phyloP scores from a whole-genome alignment of 1,140 invertebrate genomes.

The Pogonus chalceus region DNA sequence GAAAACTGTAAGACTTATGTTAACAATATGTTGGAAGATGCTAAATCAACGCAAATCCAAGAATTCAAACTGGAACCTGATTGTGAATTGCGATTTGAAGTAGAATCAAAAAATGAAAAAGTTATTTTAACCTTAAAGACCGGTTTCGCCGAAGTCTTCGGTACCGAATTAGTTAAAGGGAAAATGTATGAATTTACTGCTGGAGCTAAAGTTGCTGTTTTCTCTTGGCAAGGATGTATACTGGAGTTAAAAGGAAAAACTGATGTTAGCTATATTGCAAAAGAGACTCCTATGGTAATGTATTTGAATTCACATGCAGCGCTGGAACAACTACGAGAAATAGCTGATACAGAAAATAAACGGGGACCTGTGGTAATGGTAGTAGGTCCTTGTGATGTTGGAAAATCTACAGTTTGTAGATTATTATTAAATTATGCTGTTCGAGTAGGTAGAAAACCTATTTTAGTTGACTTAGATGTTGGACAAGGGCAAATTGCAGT shows the following conservation, averaged over 20 bases:
- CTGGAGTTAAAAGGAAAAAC: slow-evolving; percentile 75
- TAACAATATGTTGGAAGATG: slow-evolving; percentile 13
- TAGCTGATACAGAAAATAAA: slow-evolving; percentile 61
- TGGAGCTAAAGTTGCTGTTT: slow-evolving; percentile 91
- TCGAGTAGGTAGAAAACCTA: slow-evolving; percentile 69
- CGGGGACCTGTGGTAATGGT: slow-evolving; percentile 80
- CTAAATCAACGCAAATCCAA: slow-evolving; percentile 36
- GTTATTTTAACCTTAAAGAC: slow-evolving; percentile 74
- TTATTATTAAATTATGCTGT: slow-evolving; percentile 93
- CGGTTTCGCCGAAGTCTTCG: slow-evolving; percentile 92
- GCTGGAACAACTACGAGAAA: slow-evolving; percentile 77
- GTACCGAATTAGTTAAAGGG: slow-evolving; percentile 88
- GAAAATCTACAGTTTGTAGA: slow-evolving; percentile 86
- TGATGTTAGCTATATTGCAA: slow-evolving; percentile 87
- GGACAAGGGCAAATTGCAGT: slow-evolving; percentile 90
- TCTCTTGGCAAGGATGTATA: slow-evolving; percentile 90
- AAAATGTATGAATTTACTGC: slow-evolving; percentile 84
- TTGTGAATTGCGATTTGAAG: slow-evolving; percentile 85
- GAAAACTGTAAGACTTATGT: no score
- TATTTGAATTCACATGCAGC: slow-evolving; percentile 94
- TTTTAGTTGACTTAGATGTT: slow-evolving; percentile 94
- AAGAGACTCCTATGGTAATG: slow-evolving; percentile 92
- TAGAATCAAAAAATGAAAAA: slow-evolving; percentile 79
- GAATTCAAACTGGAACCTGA: slow-evolving; percentile 83
- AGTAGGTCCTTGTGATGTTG: slow-evolving; percentile 90